Evolutionary conservation across 1,140 invertebrate species (phyloP), one percentile per base, ranked within the genome.

Genomic region (Rhopalosiphum maidis): DNA sequence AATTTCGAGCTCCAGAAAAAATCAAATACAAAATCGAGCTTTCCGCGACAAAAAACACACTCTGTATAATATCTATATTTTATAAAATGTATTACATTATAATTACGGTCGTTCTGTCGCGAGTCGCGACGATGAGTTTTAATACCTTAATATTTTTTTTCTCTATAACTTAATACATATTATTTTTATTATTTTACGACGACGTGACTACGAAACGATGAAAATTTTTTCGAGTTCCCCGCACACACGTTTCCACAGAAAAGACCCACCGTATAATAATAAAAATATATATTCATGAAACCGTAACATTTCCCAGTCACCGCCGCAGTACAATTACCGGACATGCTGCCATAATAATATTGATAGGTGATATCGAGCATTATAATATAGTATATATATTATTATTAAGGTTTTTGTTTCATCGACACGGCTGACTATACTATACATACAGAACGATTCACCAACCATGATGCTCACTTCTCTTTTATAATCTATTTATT

Each of bases 391-490:
- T 68, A 18, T 77, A 77, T n/a, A 77, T 77, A 54, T 23, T 23
- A 60, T 60, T 77, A 77, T 77, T 77, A 77, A 77, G 60, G 60
- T 77, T 77, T 77, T 77, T 77, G 60, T 77, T 77, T 77, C n/a
- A 77, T 77, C 60, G 60, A 77, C 15, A 77, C 30, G 60, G n/a
- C 60, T 6, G 60, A 77, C 60, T 77, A 77, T 5, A 9, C 25
- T 30, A 60, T 77, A 77, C 9, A n/a, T 77, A 77, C 60, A 35
- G 60, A 77, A 15, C n/a, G 30, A 77, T 77, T 77, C 30, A 18
- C 4, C 60, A 6, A 77, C 1, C 30, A n/a, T 18, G 4, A 77
- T 77, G 30, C 30, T 77, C 8, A 18, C 2, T 2, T 68, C 60
- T n/a, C 0, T 77, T 77, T 77, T 35, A 77, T 77, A n/a, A 77